phyloP scores from a whole-genome alignment of 2,797 vertebrate genomes.

The Micrastur ruficollis region DNA sequence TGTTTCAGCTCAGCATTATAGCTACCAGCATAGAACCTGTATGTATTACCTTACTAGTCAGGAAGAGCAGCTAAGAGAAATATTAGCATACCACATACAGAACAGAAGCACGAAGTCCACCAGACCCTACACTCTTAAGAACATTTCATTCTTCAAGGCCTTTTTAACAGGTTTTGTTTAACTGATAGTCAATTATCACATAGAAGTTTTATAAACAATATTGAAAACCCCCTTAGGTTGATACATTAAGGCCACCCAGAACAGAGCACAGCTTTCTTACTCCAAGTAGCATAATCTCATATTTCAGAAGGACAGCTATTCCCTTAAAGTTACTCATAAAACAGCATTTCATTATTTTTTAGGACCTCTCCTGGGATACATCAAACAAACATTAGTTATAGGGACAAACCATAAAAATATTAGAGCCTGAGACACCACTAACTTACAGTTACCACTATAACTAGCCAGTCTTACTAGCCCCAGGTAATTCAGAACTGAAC shows the following conservation, averaged over 20 bases:
- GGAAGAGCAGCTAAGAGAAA: neutral
- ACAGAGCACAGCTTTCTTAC: neutral
- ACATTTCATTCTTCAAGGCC: neutral
- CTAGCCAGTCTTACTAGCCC: neutral
- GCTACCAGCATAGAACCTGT: neutral
- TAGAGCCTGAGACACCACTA: neutral
- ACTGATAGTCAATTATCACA: neutral
- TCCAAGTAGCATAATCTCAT: neutral
- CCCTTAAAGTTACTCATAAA: neutral
- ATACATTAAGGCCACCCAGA: neutral
- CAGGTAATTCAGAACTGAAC: neutral
- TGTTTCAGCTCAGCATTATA: neutral
- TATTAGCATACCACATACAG: neutral
- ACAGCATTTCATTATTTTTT: neutral
- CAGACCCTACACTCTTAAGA: neutral
- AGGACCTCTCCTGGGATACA: neutral
- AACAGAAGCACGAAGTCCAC: neutral
- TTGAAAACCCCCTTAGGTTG: fast-evolving
- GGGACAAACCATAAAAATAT: neutral
- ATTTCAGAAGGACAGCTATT: neutral
- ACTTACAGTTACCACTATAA: neutral
- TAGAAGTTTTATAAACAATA: neutral
- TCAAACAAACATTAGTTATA: neutral
- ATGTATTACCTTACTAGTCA: neutral
- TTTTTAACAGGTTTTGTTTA: neutral